Percentiles rank a stretch among this genome's conserved stretches.
Evolutionary conservation across 2,113 vertebrate species (phyloP).

Genomic region (Pluvialis apricaria): DNA sequence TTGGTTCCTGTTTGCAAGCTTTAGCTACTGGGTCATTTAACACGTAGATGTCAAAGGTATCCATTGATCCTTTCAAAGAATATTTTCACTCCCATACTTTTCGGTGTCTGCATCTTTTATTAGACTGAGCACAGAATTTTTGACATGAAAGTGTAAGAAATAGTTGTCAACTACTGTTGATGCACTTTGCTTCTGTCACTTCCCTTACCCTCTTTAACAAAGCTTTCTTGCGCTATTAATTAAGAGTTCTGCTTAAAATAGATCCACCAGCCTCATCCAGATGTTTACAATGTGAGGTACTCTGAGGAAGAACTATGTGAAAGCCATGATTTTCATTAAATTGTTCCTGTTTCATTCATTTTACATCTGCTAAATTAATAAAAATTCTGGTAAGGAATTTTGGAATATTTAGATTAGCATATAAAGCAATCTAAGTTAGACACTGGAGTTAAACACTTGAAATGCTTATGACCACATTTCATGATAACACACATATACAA

Average conservation of each 20-base stretch:
- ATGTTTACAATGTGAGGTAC: background rate
- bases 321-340: background rate
- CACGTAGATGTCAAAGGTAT: background rate
- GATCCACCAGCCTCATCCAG: background rate
- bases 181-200: background rate
- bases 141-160: background rate
- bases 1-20: background rate
- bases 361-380: background rate
- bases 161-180: background rate
- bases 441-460: background rate
- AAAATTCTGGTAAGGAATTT: background rate
- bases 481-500: background rate
- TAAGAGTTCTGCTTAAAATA: conserved; percentile 17
- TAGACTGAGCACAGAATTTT: background rate
- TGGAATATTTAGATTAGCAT: background rate
- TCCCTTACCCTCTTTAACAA: background rate
- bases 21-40: background rate
- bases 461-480: background rate
- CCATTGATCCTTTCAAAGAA: background rate
- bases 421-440: background rate
- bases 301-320: background rate
- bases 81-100: background rate
- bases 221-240: background rate
- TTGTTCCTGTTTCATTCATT: background rate
- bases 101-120: background rate